phyloP scores from a whole-genome alignment of 2,113 vertebrate genomes.

The Bujurquina vittata region DNA sequence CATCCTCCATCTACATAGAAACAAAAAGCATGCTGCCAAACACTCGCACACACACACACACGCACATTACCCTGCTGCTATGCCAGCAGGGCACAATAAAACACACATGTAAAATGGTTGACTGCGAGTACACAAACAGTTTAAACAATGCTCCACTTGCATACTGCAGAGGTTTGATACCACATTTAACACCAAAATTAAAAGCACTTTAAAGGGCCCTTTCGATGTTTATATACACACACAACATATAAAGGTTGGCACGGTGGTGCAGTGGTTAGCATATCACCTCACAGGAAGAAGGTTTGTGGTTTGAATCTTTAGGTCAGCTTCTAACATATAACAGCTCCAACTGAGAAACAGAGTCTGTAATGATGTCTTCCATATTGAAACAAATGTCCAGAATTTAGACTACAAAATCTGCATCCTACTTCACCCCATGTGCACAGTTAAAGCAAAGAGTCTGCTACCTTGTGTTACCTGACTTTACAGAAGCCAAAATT shows the following conservation, averaged over 20 bases:
- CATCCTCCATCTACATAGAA: constrained; percentile 60
- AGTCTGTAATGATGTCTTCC: too few relatives aligned
- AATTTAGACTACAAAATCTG: too few relatives aligned
- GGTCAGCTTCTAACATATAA: neutral
- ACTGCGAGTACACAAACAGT: constrained; percentile 35
- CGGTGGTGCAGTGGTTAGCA: neutral
- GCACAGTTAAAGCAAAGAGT: neutral
- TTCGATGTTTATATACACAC: neutral
- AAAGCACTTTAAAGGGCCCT: constrained; percentile 8
- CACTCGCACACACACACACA: neutral
- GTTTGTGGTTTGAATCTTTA: neutral
- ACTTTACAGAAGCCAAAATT: neutral
- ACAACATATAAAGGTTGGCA: neutral
- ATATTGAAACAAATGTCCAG: too few relatives aligned
- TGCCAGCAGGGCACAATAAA: constrained; percentile 59
- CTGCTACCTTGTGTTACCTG: neutral
- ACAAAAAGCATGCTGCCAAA: constrained; percentile 57
- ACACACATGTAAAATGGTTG: constrained; percentile 53
- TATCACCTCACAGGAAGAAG: neutral
- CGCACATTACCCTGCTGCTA: constrained; percentile 9
- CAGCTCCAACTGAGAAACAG: too few relatives aligned
- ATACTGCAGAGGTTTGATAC: constrained; percentile 13
- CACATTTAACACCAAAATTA: neutral
- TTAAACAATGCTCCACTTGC: neutral
- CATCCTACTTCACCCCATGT: too few relatives aligned